phyloP scores from a whole-genome alignment of 2,797 vertebrate species.

The Melanotaenia maccullochi region DNA sequence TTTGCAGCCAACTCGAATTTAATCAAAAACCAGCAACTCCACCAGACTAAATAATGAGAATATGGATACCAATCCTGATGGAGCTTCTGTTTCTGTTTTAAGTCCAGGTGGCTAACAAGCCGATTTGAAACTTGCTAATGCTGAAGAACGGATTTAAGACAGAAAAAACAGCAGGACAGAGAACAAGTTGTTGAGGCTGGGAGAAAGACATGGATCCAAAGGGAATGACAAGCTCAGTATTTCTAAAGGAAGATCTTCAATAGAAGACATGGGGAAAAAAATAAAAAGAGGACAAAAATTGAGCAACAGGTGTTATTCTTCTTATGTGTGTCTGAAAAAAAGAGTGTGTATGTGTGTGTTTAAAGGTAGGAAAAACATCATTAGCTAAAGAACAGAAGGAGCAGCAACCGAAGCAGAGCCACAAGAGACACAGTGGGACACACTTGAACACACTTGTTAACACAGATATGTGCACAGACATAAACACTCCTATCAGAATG shows the following conservation, averaged over 20 bases:
- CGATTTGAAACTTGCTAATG: conserved; percentile 33
- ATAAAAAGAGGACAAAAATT: neutral
- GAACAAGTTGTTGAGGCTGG: neutral
- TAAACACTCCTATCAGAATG: conserved; percentile 68
- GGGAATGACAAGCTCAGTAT: neutral
- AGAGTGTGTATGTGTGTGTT: neutral
- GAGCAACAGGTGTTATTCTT: conserved; percentile 7
- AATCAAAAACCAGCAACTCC: conserved; percentile 26
- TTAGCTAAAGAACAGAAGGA: conserved; percentile 53
- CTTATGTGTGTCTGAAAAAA: neutral
- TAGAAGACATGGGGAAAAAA: neutral
- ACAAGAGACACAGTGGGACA: conserved; percentile 38
- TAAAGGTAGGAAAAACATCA: conserved; percentile 32
- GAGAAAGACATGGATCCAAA: conserved; percentile 20
- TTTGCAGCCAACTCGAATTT: conserved; percentile 41
- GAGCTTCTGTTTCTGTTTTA: conserved; percentile 40
- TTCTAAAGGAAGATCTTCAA: conserved; percentile 8
- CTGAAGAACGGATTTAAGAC: conserved; percentile 14
- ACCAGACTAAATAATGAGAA: conserved; percentile 24
- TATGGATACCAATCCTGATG: conserved; percentile 49
- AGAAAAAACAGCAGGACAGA: neutral
- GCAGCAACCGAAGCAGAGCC: conserved; percentile 48
- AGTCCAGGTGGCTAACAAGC: conserved; percentile 50
- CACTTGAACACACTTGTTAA: conserved; percentile 41
- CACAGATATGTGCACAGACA: conserved; percentile 48